Base-by-base conservation (phyloP, 1,140 invertebrate genomes). In the Drosophila lowei region DNA sequence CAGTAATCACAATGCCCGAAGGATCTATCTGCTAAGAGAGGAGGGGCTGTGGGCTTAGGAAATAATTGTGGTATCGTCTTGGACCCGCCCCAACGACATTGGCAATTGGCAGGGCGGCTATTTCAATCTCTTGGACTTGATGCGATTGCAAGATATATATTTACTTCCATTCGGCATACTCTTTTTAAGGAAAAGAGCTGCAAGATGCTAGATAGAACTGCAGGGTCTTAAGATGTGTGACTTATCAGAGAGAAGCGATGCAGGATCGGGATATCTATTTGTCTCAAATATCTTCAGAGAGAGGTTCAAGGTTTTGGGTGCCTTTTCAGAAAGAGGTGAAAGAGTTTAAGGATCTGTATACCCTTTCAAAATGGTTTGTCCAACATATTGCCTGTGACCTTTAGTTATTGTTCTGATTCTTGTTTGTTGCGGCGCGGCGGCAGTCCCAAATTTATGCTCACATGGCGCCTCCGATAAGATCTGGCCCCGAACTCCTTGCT, bases 381-480 rank as follows among this genome's bases (percentile, higher is more conserved):
- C 38, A 47, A 50, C 72, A 79, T 68, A 79, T 77, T 68, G 67
- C 66, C 61, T 56, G 61, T 81, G 81, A 81, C 83, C 77, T 85
- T 81, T 79, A 62, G 59, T 52, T 42, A 42, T 60, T 54, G 52
- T 55, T 60, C 44, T 63, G 52, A 49, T 61, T 54, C 38, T 28
- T 72, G 57, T 50, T 61, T 64, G 43, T 48, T 42, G 38, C 38
- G 67, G 18, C 23, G 23, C 23, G 23, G 61, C 64, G 58, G 50
- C 59, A 64, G 47, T 60, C 60, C 18, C 46, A 81, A 86, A 88
- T 86, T 86, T 86, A 88, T 86, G 77, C 83, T 81, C 83, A 88
- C 60, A 81, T 86, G 81, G 81, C 83, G 83, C 74, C 78, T 81
- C 25, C 21, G 81, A 86, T 86, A 86, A 86, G 78, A 86, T 86